phyloP scores from a whole-genome alignment of 1,140 invertebrate species.

The Coelopa frigida region DNA sequence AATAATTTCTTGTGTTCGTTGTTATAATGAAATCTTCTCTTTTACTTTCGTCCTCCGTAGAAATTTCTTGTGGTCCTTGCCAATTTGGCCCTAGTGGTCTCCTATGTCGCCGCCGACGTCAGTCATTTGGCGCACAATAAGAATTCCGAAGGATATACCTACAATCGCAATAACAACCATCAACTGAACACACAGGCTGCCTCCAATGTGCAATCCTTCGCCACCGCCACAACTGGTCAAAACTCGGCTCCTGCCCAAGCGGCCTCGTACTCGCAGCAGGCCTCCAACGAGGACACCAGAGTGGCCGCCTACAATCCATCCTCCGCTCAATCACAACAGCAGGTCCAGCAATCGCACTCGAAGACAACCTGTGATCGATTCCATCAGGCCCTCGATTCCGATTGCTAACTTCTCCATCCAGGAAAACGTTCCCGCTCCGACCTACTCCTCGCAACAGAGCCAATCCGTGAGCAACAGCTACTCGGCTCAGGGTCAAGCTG shows the following conservation, averaged over 20 bases:
- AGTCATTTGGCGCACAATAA: slow-evolving; percentile 20
- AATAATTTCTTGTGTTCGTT: too few relatives aligned
- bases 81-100: slow-evolving; percentile 21
- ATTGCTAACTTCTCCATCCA: slow-evolving; percentile 10
- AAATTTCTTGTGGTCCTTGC: slow-evolving; percentile 24
- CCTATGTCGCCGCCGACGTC: slow-evolving; percentile 27
- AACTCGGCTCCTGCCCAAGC: slow-evolving; percentile 3
- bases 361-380: slow-evolving; percentile 2
- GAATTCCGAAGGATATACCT: too few relatives aligned
- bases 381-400: slow-evolving; percentile 8
- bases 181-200: background rate
- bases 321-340: background rate
- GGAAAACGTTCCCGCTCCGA: background rate
- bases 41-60: slow-evolving; percentile 10
- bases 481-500: background rate
- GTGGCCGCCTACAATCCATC: background rate
- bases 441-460: background rate
- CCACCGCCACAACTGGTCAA: background rate
- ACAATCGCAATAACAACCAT: slow-evolving; percentile 19
- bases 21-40: too few relatives aligned
- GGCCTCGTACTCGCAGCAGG: too few relatives aligned
- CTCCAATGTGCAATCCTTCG: background rate
- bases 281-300: background rate
- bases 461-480: background rate
- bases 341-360: slow-evolving; percentile 5